A percentile compares a stretch with the other conserved stretches of the same genome.
phyloP scores from a whole-genome alignment of 2,888 invertebrate genomes.

The Hecatera dysodea region DNA sequence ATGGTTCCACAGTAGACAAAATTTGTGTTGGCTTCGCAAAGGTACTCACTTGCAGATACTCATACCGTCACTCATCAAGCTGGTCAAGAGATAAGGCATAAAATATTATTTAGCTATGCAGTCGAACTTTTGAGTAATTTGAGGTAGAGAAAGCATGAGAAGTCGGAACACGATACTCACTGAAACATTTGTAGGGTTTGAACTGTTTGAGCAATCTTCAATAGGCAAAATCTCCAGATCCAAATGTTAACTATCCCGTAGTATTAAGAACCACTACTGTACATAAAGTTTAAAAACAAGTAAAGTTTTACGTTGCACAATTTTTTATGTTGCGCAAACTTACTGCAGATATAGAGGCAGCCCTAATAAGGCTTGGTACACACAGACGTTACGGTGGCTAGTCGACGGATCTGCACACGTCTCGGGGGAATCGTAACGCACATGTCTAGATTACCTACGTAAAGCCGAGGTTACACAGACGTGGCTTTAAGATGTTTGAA shows the following conservation, averaged over 20 bases:
- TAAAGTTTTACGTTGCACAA: background rate
- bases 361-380: constrained; percentile 14
- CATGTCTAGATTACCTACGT: constrained; percentile 71
- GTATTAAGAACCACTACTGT: no score
- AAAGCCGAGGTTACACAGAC: constrained; percentile 53
- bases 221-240: background rate
- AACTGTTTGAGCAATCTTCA: background rate
- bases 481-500: constrained; percentile 1
- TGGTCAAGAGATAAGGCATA: background rate
- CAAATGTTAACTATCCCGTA: no score
- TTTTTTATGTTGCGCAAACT: background rate
- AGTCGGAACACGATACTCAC: no score
- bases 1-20: background rate
- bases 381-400: constrained; percentile 30
- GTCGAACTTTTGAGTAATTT: no score
- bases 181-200: background rate
- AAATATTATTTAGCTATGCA: no score
- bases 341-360: background rate
- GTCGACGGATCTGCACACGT: constrained; percentile 47
- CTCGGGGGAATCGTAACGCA: constrained; percentile 65
- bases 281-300: no score
- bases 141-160: no score
- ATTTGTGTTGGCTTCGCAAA: no score
- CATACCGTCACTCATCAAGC: background rate
- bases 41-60: no score